Base-by-base conservation (phyloP, 92 coral and sea anemone genomes). In the Heliopora coerulea region DNA sequence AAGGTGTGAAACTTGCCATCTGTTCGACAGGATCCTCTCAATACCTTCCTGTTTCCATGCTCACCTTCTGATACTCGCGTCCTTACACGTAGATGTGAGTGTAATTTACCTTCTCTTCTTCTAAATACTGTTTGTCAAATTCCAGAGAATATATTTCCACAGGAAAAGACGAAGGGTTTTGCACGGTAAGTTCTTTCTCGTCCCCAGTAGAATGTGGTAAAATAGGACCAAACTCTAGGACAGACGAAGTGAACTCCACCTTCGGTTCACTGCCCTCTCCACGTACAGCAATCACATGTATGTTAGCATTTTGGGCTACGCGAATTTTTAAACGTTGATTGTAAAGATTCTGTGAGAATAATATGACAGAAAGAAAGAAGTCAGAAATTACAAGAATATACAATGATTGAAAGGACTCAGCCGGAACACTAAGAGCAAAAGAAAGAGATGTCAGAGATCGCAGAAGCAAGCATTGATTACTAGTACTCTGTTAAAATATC, bases 191-290 rank as follows among this genome's bases (percentile, higher is more conserved):
- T 77, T 93, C 98, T 56, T 90, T 84, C 66, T 93, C 98, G 61
- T 93, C 98, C 7, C 98, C 98, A 40, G 67, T 37, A 9, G 96
- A 93, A 73, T 93, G 98, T 49, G 98, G 98, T 20, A 93, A 88
- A 54, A 93, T 91, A 50, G 98, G 98, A 10, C 96, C 98, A 66
- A 93, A 93, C 79, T 90, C 98, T 40, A 90, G 86, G 70, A 93
- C 79, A 0, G 98, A 85, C 8, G 91, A 87, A 74, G 91, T 88
- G 54, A 93, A 90, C 67, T 93, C 98, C 50, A 93, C 82, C 83
- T 87, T 93, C 41, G 98, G 98, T 78, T 93, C 98, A 75, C 86
- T 87, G 49, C 98, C 98, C 75, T 84, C 89, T 12, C 98, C 98
- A 37, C 82, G 80, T 40, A 87, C 98, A 46, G 80, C 83, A 74